Base-by-base conservation (phyloP, 1,140 invertebrate species). In the Agrypnia vestita region DNA sequence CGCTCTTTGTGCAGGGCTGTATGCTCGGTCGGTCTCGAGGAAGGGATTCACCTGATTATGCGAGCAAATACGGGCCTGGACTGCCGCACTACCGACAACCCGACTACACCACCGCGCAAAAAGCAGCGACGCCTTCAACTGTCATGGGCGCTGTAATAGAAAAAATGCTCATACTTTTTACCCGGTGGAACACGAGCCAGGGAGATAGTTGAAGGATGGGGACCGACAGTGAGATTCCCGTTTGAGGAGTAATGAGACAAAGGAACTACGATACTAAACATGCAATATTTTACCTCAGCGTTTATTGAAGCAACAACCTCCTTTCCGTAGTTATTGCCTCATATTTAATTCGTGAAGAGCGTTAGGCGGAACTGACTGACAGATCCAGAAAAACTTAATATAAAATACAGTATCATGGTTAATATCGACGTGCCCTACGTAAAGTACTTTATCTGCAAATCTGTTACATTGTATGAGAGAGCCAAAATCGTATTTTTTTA, bases 1-100 rank as follows among this genome's bases (percentile, higher is more conserved):
- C 44, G 67, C 67, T 71, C 67, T 53, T 71, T 71, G 46, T 71
- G 25, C 17, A 25, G 46, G 51, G 11, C 49, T 71, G 67, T 53
- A 47, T 69, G 67, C 13, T 44, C 35, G 15, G 62, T 67, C 11
- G 62, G n/a, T 67, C 21, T 1, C 61, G 21, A 15, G 13, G 15
- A 67, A 67, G 62, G 44, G 43, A 51, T 51, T 51, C 67, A 51
- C 15, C 67, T 71, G 67, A 71, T 71, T 71, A 53, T 53, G 9
- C n/a, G 67, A 47, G 67, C 15, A 51, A 71, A 71, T 71, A 71
- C 67, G 67, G 67, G 67, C 46, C 15, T 7, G 15, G 19, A 62
- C 19, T 56, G 43, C 43, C 1, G 11, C 44, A 67, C 25, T 71
- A 49, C 49, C 67, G 49, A 71, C 49, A 71, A 13, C 35, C 10